Evolutionary conservation across 2,113 vertebrate genomes (phyloP), one percentile per base, ranked within the genome.

Genomic region (Cyanistes caeruleus): DNA sequence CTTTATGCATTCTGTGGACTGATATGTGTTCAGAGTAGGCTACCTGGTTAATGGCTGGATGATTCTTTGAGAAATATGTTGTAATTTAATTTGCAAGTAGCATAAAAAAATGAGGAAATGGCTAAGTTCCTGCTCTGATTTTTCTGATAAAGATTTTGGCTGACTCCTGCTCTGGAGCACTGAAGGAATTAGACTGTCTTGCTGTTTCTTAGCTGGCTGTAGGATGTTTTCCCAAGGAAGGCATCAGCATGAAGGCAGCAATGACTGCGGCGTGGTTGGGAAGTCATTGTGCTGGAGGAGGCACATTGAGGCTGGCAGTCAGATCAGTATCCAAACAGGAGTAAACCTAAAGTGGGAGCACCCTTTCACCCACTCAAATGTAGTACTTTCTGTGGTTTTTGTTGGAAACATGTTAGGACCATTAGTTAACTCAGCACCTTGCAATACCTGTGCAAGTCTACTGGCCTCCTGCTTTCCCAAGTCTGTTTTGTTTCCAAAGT

Each of bases 401-500:
- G 5, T 41, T 88, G 25, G 18, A 18, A 85, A 41, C 6, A 3
- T 13, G 7, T 72, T 55, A 78, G 43, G 51, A 72, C 14, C 46
- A 76, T 27, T 37, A 28, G 37, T 70, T 89, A 92, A 30, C 60
- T 90, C 33, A 48, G 35, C 15, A 22, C 12, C 23, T 55, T 73
- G 11, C 24, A n/a, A 49, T 22, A 63, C 19, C 24, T 43, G 15
- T 60, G 30, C 60, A 49, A 94, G 43, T 80, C 37, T 74, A 2
- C 20, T 52, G 17, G 6, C 19, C 67, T 88, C 15, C 87, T 92
- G 65, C 87, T 96, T 97, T 95, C 91, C 94, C 56, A 68, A 96
- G 95, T 91, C 93, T 84, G 41, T 83, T 97, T 97, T 95, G 77
- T 97, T 87, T 83, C 58, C 46, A 59, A 17, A 63, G 18, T 25